Evolutionary conservation across 2,888 invertebrate species (phyloP).

Genomic region (Cataglyphis cursor): DNA sequence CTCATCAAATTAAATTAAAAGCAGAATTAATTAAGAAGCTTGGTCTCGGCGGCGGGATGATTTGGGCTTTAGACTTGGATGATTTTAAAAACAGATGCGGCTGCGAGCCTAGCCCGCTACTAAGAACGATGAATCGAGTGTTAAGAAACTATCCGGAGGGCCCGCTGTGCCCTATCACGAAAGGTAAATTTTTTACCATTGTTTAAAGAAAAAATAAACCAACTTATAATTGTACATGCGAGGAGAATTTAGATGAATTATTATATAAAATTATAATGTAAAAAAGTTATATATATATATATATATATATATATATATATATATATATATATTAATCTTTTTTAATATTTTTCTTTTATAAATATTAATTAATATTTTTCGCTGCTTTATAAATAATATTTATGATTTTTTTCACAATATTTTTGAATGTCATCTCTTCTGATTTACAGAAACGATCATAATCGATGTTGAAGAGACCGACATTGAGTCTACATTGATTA

Average conservation of each 20-base stretch:
- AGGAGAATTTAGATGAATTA: background rate
- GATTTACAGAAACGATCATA: constrained; percentile 34
- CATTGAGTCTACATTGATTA: constrained; percentile 44
- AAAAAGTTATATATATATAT: too few relatives aligned
- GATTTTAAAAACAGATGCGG: constrained; percentile 94
- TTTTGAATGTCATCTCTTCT: background rate
- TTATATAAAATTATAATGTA: background rate
- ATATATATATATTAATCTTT: background rate
- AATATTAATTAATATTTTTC: background rate
- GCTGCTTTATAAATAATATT: background rate
- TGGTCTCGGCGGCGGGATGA: constrained; percentile 95
- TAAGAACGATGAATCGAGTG: constrained; percentile 93
- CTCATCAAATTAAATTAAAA: constrained; percentile 93
- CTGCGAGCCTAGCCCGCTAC: constrained; percentile 93
- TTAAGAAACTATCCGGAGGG: constrained; percentile 91
- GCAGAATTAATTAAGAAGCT: constrained; percentile 93
- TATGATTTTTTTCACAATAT: background rate
- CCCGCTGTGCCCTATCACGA: constrained; percentile 89
- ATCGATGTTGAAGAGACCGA: constrained; percentile 51
- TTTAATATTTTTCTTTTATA: too few relatives aligned
- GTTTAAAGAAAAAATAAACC: background rate
- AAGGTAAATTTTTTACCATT: constrained; percentile 47
- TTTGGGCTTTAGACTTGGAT: constrained; percentile 96
- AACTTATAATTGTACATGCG: background rate
- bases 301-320: too few relatives aligned